Evolutionary conservation across 2,797 vertebrate species (phyloP).

Genomic region (Iguana delicatissima): DNA sequence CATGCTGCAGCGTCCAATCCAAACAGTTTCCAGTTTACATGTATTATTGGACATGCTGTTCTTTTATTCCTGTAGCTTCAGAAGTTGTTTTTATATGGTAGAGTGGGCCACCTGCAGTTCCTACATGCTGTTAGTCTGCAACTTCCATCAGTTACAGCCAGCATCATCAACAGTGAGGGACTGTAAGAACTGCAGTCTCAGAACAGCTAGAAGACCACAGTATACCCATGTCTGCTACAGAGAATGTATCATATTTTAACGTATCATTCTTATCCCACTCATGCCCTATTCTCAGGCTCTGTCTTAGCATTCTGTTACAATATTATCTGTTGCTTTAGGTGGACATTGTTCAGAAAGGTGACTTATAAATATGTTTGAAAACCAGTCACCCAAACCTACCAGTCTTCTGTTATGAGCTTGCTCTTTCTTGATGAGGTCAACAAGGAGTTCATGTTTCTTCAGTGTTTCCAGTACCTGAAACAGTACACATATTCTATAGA

Average conservation of each 20-base stretch:
- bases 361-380: neutral
- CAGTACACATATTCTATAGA: neutral
- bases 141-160: neutral
- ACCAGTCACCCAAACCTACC: constrained; percentile 80
- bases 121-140: neutral
- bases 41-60: neutral
- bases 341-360: neutral
- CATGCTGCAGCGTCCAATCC: neutral
- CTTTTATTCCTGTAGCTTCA: neutral
- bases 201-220: neutral
- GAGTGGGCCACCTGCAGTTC: neutral
- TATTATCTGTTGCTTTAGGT: neutral
- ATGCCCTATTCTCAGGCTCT: too few species aligned
- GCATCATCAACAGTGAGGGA: neutral
- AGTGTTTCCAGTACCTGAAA: constrained; percentile 89
- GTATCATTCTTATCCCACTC: too few species aligned
- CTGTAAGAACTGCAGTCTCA: neutral
- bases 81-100: neutral
- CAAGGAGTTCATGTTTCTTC: constrained; percentile 89
- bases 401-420: constrained; percentile 89
- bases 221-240: neutral
- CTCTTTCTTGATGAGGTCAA: constrained; percentile 87
- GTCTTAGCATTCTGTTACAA: neutral
- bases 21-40: neutral
- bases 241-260: neutral